A percentile compares a stretch with the other conserved stretches of the same genome.
Conservation (phyloP, 2,888 invertebrate species). For the Acleris holmiana region DNA sequence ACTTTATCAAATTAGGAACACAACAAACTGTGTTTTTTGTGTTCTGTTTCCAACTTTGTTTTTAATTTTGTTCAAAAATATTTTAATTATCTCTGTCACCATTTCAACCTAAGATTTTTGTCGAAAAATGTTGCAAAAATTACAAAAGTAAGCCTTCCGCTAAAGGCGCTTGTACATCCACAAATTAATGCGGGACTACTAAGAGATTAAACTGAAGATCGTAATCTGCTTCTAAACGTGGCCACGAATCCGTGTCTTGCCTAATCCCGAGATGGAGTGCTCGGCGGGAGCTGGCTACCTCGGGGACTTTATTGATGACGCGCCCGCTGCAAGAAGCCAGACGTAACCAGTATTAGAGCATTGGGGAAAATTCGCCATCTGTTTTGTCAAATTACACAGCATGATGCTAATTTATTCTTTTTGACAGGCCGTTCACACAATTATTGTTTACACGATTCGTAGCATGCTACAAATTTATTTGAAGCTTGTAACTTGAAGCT, state of each 20-base stretch:
- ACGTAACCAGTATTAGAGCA: constrained; percentile 24
- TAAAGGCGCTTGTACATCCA: constrained; percentile 42
- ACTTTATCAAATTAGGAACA: too few species aligned
- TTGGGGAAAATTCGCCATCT: constrained; percentile 15
- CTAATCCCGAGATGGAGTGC: constrained; percentile 73
- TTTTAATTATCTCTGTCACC: too few species aligned
- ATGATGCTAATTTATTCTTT: neutral
- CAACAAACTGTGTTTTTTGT: too few species aligned
- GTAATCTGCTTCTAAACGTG: constrained; percentile 70
- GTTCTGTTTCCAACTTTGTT: too few species aligned
- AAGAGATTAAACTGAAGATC: constrained; percentile 71
- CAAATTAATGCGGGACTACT: constrained; percentile 59
- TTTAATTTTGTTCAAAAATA: too few species aligned
- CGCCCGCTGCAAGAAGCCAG: constrained; percentile 32
- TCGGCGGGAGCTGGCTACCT: constrained; percentile 51
- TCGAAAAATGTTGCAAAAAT: too few species aligned
- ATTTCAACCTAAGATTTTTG: too few species aligned
- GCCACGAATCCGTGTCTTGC: constrained; percentile 51
- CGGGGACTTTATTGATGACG: constrained; percentile 50
- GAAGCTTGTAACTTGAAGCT: too few species aligned
- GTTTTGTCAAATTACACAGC: neutral
- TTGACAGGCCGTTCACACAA: too few species aligned
- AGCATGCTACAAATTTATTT: too few species aligned
- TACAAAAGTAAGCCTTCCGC: too few species aligned
- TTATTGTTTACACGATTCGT: too few species aligned